phyloP scores from a whole-genome alignment of 2,888 invertebrate species.

The Ormyrus pomaceus region DNA sequence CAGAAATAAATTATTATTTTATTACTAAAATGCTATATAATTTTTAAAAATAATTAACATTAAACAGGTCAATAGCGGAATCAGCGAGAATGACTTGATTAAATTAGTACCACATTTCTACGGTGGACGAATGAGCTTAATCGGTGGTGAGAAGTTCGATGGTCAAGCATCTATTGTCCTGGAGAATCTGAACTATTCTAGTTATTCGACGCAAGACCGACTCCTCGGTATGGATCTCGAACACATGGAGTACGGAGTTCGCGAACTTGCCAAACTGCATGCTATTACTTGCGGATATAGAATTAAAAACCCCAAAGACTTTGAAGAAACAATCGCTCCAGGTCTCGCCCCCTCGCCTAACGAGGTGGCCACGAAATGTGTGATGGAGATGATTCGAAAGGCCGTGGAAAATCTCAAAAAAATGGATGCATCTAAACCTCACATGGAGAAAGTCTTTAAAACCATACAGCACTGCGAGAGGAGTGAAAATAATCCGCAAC shows the following conservation, averaged over 20 bases:
- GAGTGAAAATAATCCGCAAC: constrained; percentile 22
- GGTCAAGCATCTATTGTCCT: constrained; percentile 69
- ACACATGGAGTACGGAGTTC: constrained; percentile 67
- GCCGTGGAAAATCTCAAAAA: constrained; percentile 62
- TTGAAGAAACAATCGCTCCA: constrained; percentile 63
- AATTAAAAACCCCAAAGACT: constrained; percentile 66
- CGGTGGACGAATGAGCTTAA: constrained; percentile 69
- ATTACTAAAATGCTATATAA: neutral
- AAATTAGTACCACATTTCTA: constrained; percentile 67
- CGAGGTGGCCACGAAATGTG: constrained; percentile 63
- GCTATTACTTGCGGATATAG: constrained; percentile 68
- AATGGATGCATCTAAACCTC: constrained; percentile 62
- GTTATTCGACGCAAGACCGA: constrained; percentile 68
- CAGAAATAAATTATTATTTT: no score
- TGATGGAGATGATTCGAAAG: constrained; percentile 66
- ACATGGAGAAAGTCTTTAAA: constrained; percentile 63
- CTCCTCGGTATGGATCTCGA: constrained; percentile 66
- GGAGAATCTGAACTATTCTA: constrained; percentile 68
- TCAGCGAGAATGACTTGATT: constrained; percentile 61
- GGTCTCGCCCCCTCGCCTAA: constrained; percentile 59
- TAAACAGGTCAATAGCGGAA: constrained; percentile 62
- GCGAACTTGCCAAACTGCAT: constrained; percentile 69
- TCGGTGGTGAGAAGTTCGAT: constrained; percentile 64
- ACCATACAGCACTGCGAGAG: constrained; percentile 62
- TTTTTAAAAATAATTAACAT: neutral